A percentile compares a stretch with the other conserved stretches of the same genome.
phyloP scores from a whole-genome alignment of 2,888 invertebrate species.

The Drosophila melanosoma region DNA sequence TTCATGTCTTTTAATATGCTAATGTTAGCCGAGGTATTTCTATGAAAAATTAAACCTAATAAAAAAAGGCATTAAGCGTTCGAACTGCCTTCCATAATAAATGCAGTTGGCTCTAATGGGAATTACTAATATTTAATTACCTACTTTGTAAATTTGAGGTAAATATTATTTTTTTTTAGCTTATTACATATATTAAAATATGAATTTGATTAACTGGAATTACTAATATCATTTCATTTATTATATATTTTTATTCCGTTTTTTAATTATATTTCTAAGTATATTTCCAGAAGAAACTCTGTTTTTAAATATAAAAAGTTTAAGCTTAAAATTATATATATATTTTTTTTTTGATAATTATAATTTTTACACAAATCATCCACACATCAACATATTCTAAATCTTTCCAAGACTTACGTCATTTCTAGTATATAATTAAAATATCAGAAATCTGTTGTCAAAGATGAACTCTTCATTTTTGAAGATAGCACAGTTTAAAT shows the following conservation, averaged over 20 bases:
- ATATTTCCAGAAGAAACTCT: neutral
- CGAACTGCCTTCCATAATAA: neutral
- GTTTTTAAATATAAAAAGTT: neutral
- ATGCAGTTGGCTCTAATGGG: neutral
- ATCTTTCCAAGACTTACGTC: neutral
- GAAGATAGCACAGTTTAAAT: constrained; percentile 23
- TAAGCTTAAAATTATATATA: no score
- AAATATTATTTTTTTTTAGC: neutral
- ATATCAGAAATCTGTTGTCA: constrained; percentile 25
- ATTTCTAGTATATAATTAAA: constrained; percentile 29
- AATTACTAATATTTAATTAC: neutral
- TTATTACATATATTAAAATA: no score
- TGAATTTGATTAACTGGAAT: neutral
- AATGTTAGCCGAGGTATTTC: constrained; percentile 21
- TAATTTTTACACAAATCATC: neutral
- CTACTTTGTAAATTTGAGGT: neutral
- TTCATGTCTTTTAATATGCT: constrained; percentile 58
- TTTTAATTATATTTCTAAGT: neutral
- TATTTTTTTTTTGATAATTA: neutral
- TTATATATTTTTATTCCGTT: no score
- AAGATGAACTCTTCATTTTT: constrained; percentile 14
- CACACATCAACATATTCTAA: neutral
- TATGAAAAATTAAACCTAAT: neutral
- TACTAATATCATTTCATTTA: neutral
- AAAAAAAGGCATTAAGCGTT: neutral